Base-by-base conservation (phyloP, 2,113 vertebrate species). In the Amazona guildingii region DNA sequence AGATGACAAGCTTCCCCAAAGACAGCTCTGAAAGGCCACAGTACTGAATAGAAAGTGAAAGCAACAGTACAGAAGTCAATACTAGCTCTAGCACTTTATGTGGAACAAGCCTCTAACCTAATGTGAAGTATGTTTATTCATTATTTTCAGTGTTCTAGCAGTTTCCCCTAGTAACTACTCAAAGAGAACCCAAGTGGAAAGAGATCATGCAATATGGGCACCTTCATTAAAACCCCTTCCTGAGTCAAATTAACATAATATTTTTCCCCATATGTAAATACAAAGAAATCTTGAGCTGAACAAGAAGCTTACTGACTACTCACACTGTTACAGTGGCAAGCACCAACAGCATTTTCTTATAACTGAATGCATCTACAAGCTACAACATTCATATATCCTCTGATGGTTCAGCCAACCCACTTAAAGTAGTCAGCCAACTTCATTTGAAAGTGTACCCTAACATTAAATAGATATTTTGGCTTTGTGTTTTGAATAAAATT, bases 341-440 rank as follows among this genome's bases (percentile, higher is more conserved):
- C 29, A 62, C 48, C 1, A 2, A 29, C 7, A 54, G 3, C 20
- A 69, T 33, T 62, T 91, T 61, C 29, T 79, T 18, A 4, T 7
- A 25, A 55, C 27, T 31, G 43, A 86, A 54, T 6, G 7, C 8
- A 84, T 24, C 52, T 35, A 66, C 29, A 83, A 86, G 51, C n/a
- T 25, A 61, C 8, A 54, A 23, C 19, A 35, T 37, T 39, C 29
- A 28, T 7, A 18, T 9, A 52, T 7, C 15, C n/a, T 75, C 72
- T 8, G 16, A 78, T 4, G 6, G 23, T 44, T 78, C 39, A 61
- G 57, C 27, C 62, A 92, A 51, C 0, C 0, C 20, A 28, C 2
- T 14, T 33, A 17, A 93, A 70, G 33, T 3, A 14, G 28, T 10
- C 59, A 51, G 74, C 1, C 5, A 48, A 48, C 18, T 68, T 59